phyloP scores from a whole-genome alignment of 2,888 invertebrate species.

The Mechanitis mazaeus region DNA sequence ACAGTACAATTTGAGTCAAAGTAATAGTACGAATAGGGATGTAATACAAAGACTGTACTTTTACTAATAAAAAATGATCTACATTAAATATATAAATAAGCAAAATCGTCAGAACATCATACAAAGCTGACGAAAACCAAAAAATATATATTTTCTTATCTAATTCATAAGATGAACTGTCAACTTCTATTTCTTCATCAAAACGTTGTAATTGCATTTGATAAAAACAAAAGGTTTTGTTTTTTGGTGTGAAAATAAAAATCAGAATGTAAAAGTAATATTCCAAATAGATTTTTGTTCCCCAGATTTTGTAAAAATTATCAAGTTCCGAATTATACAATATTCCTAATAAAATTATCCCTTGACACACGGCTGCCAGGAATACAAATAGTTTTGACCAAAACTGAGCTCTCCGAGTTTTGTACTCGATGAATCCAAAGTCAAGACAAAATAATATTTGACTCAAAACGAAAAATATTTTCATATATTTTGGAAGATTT shows the following conservation, averaged over 20 bases:
- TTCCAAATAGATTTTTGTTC: background rate
- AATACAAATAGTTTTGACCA: background rate
- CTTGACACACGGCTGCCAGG: background rate
- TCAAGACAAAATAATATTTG: background rate
- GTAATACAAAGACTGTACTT: background rate
- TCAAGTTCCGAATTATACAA: background rate
- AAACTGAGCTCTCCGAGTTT: background rate
- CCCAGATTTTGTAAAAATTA: conserved; percentile 1
- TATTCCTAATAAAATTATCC: background rate
- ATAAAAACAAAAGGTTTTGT: background rate
- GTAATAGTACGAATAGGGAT: background rate
- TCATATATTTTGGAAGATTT: background rate
- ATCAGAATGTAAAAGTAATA: background rate
- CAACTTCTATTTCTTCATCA: background rate
- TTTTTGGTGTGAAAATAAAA: background rate
- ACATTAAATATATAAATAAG: background rate
- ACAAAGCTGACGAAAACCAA: background rate
- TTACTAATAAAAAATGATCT: background rate
- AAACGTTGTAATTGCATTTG: background rate
- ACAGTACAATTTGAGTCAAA: background rate
- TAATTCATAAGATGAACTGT: background rate
- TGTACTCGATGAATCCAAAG: conserved; percentile 1
- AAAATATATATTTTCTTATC: background rate
- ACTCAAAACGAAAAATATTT: conserved; percentile 3
- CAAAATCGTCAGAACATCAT: background rate